These are phyloP conservation scores for Tangara arthus DNA, from an alignment of 2,797 vertebrate species.

Conservation along the genomic window DNA sequence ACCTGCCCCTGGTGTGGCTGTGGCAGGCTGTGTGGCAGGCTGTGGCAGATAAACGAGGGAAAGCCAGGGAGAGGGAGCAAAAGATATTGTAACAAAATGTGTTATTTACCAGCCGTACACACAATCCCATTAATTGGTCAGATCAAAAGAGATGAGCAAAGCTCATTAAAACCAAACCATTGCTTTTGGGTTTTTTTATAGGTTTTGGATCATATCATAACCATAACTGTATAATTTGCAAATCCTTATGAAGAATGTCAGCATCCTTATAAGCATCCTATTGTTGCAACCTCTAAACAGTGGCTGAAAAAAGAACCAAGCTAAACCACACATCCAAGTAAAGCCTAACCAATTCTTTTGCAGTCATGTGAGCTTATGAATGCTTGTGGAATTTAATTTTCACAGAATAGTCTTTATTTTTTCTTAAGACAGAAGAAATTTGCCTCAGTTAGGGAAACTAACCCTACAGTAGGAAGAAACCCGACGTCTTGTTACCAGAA, in stretches of 20 bases:
- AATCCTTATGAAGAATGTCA: background rate
- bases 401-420: background rate
- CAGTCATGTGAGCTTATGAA: background rate
- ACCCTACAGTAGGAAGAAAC: background rate
- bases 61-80: accelerated
- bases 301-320: background rate
- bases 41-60: accelerated
- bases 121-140: background rate
- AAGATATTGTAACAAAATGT: background rate
- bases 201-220: background rate
- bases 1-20: background rate
- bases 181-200: background rate
- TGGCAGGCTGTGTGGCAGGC: background rate
- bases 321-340: background rate
- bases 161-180: background rate
- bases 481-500: background rate
- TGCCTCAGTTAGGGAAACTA: background rate
- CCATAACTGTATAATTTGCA: background rate
- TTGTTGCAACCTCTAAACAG: background rate
- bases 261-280: background rate
- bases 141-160: background rate
- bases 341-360: background rate
- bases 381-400: background rate
- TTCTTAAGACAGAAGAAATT: background rate
- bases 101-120: background rate